Percentiles rank a stretch among this genome's conserved stretches.
These are phyloP conservation scores for Brachionus rubens DNA, from an alignment of 1,140 invertebrate genomes.

Conservation along the genomic window DNA sequence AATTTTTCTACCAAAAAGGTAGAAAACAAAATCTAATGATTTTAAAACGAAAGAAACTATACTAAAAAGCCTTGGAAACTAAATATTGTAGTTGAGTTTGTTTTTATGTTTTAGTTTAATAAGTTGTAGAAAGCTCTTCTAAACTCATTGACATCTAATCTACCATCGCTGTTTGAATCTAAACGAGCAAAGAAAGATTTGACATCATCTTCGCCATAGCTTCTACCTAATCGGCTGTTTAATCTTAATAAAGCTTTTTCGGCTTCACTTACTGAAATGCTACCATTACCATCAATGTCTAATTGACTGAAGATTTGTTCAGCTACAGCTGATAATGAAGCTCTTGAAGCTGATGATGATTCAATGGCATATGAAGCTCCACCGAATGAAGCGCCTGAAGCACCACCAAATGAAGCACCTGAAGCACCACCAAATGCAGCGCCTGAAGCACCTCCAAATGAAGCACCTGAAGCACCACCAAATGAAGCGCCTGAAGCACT, in stretches of 20 bases:
- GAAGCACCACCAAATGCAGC: not conserved
- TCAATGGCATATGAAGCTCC: constrained; percentile 32
- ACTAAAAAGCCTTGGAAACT: too few species aligned
- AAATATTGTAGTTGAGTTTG: too few species aligned
- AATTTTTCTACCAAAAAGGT: too few species aligned
- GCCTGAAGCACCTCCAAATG: not conserved
- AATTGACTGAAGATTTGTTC: constrained; percentile 33
- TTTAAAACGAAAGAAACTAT: too few species aligned
- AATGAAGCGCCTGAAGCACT: not conserved
- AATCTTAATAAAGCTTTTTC: constrained; percentile 25
- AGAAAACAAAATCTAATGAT: too few species aligned
- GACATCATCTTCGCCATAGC: constrained; percentile 29
- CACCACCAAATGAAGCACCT: not conserved
- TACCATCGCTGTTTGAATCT: constrained; percentile 32
- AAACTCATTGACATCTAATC: constrained; percentile 16
- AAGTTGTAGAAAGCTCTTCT: constrained; percentile 19
- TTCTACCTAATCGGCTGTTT: constrained; percentile 28
- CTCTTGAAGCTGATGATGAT: constrained; percentile 18
- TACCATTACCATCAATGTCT: not conserved
- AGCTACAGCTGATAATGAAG: constrained; percentile 25
- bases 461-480: constrained; percentile 6
- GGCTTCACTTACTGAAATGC: constrained; percentile 22
- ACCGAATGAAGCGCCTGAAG: constrained; percentile 4
- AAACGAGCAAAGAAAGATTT: not conserved
- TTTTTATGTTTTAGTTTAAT: constrained; percentile 9